A percentile compares a stretch with the other conserved stretches of the same genome.
Conservation (phyloP, 2,113 vertebrate species). For the Phyllopteryx taeniolatus region DNA sequence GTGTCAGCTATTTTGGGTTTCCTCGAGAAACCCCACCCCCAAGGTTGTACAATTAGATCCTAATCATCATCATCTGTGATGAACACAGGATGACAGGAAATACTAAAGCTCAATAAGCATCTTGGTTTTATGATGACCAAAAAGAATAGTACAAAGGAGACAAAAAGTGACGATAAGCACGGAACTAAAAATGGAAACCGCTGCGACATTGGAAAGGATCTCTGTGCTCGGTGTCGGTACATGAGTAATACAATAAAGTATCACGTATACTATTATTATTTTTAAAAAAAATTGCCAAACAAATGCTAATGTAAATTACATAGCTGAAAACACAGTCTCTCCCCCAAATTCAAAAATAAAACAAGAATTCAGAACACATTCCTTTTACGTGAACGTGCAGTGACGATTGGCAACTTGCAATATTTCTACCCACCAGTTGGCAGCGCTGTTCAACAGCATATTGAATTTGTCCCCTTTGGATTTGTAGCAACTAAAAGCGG, state of each 20-base stretch:
- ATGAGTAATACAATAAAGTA: too few species aligned
- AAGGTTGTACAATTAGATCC: too few species aligned
- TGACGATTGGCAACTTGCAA: neutral
- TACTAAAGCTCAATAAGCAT: conserved; percentile 13
- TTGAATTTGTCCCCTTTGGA: neutral
- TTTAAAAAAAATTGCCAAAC: too few species aligned
- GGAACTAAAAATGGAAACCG: neutral
- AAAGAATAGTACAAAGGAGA: neutral
- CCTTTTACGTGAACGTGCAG: too few species aligned
- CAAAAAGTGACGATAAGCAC: neutral
- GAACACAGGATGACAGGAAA: conserved; percentile 57
- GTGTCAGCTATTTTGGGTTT: conserved; percentile 50
- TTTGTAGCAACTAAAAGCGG: conserved; percentile 17
- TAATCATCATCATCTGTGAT: neutral
- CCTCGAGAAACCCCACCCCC: neutral
- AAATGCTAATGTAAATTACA: too few species aligned
- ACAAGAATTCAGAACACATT: too few species aligned
- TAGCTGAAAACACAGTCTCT: too few species aligned
- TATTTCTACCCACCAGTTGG: conserved; percentile 24
- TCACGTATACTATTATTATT: too few species aligned
- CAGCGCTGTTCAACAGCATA: conserved; percentile 22
- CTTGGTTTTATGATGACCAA: neutral
- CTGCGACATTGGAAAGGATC: neutral
- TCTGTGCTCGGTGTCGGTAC: neutral
- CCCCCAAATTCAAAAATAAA: too few species aligned